Base-by-base conservation (phyloP, 2,113 vertebrate genomes). In the Scopus umbretta region DNA sequence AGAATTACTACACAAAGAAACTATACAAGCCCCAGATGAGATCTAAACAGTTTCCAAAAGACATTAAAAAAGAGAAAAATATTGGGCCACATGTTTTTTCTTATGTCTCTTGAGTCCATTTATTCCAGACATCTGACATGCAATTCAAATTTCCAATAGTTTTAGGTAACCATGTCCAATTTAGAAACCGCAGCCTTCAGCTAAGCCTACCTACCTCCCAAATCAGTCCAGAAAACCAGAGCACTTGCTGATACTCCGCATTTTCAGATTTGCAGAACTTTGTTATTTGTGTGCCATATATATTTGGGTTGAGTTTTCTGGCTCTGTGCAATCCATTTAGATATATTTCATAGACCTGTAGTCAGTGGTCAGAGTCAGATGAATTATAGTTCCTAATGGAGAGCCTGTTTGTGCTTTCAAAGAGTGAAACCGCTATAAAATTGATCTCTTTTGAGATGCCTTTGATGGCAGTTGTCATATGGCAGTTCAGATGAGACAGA, bases 121-220 rank as follows among this genome's bases (percentile, higher is more conserved):
- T 98, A 96, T 95, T 98, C 96, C 97, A 98, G 96, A 96, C 94
- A 93, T 95, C 94, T 97, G 96, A 98, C 91, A 86, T 22, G 94
- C 96, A 98, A 97, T 98, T 98, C 95, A 94, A 96, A 93, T 97
- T 96, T 97, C 96, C 92, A 90, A 96, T 96, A 97, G 94, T 97
- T 98, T 97, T 97, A 90, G 97, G 97, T 98, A 97, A 97, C 76
- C 27, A 78, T 97, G 97, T 98, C 96, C 97, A 97, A 98, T 97
- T 97, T 97, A 97, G 97, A 98, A 97, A 95, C 94, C 95, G 43
- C 97, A 98, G 84, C 59, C 80, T 95, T 94, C 83, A 94, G 92
- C 94, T 97, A 96, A 94, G 94, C 94, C 95, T 96, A 73, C 88
- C 93, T 96, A 92, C 93, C 84, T 91, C 83, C 90, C 89, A 80